These are phyloP conservation scores for Rhizoglyphus robini DNA, from an alignment of 1,140 invertebrate species.

Conservation along the genomic window DNA sequence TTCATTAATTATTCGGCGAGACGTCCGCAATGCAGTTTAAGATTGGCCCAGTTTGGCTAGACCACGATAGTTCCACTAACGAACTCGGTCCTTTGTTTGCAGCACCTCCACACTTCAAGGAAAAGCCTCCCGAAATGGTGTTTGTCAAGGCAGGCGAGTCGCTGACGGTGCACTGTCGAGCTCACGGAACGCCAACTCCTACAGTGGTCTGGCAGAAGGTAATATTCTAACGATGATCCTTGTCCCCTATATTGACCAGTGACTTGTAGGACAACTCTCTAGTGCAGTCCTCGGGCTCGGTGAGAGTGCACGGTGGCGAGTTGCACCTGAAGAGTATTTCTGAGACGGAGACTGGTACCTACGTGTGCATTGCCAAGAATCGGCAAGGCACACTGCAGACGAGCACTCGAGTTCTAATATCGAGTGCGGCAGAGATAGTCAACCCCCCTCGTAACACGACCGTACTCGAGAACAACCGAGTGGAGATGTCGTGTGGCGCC, in stretches of 20 bases:
- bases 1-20: constrained; percentile 8
- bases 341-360: constrained; percentile 86
- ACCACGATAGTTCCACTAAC: neutral
- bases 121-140: constrained; percentile 78
- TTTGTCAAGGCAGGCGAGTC: constrained; percentile 90
- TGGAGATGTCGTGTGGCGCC: constrained; percentile 83
- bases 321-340: constrained; percentile 74
- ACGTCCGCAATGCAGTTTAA: neutral
- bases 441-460: constrained; percentile 83
- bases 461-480: constrained; percentile 81
- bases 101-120: constrained; percentile 76
- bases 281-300: constrained; percentile 64
- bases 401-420: constrained; percentile 81
- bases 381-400: constrained; percentile 85
- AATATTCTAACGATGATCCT: neutral
- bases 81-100: constrained; percentile 3
- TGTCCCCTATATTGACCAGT: neutral
- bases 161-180: constrained; percentile 85
- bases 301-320: constrained; percentile 54
- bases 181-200: constrained; percentile 52
- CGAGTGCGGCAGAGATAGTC: constrained; percentile 70
- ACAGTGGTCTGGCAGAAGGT: constrained; percentile 29
- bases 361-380: constrained; percentile 84
- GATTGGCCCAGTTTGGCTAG: neutral
- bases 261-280: constrained; percentile 57